phyloP scores from a whole-genome alignment of 2,113 vertebrate species.

The Riparia riparia region DNA sequence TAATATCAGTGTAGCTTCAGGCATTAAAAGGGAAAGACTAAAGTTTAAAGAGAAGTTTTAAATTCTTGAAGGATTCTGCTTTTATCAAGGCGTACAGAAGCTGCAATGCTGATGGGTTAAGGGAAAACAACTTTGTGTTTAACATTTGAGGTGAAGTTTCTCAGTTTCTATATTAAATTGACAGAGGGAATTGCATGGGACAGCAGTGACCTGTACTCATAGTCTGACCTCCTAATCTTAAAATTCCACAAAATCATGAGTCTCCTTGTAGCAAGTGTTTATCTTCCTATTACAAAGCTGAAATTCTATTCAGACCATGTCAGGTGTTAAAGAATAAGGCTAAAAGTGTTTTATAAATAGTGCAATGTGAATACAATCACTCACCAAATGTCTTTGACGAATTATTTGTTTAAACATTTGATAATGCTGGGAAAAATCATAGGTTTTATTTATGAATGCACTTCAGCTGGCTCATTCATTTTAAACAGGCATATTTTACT shows the following conservation, averaged over 20 bases:
- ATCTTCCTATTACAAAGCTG: neutral
- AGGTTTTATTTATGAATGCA: slow-evolving; percentile 9
- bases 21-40: neutral
- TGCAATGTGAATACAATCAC: neutral
- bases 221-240: neutral
- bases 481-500: slow-evolving; percentile 46
- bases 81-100: neutral
- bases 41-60: neutral
- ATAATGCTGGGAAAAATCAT: neutral
- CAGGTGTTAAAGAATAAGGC: neutral
- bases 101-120: neutral
- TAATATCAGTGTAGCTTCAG: neutral
- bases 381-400: neutral
- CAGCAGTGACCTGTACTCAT: neutral
- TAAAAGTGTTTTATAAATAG: slow-evolving; percentile 17
- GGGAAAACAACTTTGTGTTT: neutral
- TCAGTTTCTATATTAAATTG: neutral
- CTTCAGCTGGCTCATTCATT: slow-evolving; percentile 16
- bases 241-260: neutral
- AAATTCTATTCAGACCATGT: neutral
- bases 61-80: neutral
- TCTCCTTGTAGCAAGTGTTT: neutral
- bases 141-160: neutral
- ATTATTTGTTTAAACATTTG: slow-evolving; percentile 38
- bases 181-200: neutral